A percentile compares a stretch with the other conserved stretches of the same genome.
Evolutionary conservation across 2,113 vertebrate species (phyloP).

Genomic region (Ochotona princeps): DNA sequence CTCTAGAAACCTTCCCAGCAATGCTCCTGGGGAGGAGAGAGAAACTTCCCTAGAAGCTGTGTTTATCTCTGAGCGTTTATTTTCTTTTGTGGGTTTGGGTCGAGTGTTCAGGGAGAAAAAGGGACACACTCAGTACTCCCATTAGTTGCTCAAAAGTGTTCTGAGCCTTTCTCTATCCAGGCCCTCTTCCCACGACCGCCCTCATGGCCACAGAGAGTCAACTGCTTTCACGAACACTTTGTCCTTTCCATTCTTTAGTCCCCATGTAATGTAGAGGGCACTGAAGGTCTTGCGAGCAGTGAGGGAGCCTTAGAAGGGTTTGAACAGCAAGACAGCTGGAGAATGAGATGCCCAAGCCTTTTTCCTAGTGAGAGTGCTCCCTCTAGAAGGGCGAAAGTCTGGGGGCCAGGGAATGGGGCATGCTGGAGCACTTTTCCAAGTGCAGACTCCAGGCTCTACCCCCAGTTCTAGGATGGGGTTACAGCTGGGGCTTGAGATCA

Average conservation of each 20-base stretch:
- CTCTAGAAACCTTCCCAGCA: slow-evolving; percentile 54
- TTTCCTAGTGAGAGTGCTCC: background rate
- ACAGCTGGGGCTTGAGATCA: background rate
- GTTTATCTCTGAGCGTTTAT: slow-evolving; percentile 32
- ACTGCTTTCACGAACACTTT: too few relatives aligned
- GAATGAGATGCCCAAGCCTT: background rate
- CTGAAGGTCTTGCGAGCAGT: background rate
- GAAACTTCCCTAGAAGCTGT: background rate
- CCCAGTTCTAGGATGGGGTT: background rate
- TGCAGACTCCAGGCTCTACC: background rate
- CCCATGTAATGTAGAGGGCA: background rate
- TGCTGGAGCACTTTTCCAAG: background rate
- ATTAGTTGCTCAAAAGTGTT: background rate
- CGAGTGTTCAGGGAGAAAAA: background rate
- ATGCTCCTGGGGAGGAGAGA: background rate
- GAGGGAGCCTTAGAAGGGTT: too few relatives aligned
- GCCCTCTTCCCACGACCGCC: background rate
- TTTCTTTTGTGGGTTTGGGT: slow-evolving; percentile 43
- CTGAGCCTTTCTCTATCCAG: background rate
- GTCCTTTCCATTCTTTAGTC: background rate
- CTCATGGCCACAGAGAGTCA: background rate
- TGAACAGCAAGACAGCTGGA: background rate
- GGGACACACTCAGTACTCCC: background rate
- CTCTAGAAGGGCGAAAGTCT: background rate
- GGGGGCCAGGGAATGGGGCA: background rate